Base-by-base conservation (phyloP, 1,140 invertebrate genomes). In the Ectropis grisescens region DNA sequence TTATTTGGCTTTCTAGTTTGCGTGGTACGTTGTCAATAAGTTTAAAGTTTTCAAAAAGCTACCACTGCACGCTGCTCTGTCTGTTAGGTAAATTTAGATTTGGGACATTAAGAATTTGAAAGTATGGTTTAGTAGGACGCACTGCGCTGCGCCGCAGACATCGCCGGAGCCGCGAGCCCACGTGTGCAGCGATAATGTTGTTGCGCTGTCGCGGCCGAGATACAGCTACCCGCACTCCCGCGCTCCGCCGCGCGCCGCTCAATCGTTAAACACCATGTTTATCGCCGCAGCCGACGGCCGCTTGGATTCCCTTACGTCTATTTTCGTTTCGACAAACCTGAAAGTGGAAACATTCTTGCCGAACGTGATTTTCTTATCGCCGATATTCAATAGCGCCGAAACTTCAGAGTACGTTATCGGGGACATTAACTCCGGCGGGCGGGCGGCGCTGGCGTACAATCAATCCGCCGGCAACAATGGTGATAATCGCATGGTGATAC, bases 401-500 rank as follows among this genome's bases (percentile, higher is more conserved):
- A 24, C 34, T 47, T 45, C 48, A 45, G 38, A 37, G 13, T 13
- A 10, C 13, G 15, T 44, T 54, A 54, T 54, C 49, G 30, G 36
- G 19, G 32, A 36, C 50, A 46, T 45, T 48, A 48, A 37, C 32
- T 35, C 25, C 37, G 25, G 31, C 37, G 28, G 39, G 15, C 5
- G 5, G 6, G 37, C 30, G 29, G 13, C 36, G 33, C 29, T n/a
- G n/a, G n/a, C n/a, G n/a, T n/a, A 37, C 38, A 47, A 56, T 43
- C 42, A 48, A 33, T 35, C 39, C 24, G 25, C 23, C 11, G 27
- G 28, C 26, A 27, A 33, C 24, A 40, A 44, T 44, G 29, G 37
- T 48, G 50, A 46, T 49, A 54, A 49, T 45, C 50, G 42, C 32
- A 22, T 26, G 38, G 19, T n/a, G n/a, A n/a, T n/a, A n/a, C n/a